Base-by-base conservation (phyloP, 1,140 invertebrate species). In the Apis florea region DNA sequence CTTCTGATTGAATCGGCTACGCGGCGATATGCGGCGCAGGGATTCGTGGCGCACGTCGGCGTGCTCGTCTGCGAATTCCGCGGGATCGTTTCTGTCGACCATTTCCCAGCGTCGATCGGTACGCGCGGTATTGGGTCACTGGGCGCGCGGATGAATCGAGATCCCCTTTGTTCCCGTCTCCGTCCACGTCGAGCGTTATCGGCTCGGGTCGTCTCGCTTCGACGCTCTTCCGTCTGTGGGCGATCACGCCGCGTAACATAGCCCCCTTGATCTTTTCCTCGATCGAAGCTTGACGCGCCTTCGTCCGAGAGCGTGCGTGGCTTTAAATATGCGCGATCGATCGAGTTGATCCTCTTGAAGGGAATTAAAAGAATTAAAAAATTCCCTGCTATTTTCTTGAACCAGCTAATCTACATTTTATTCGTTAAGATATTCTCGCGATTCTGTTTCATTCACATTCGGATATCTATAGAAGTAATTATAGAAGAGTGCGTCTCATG, bases 1-100 rank as follows among this genome's bases (percentile, higher is more conserved):
- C 89, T 84, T 90, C 85, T 90, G 90, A 92, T 92, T 89, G 90
- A 91, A 92, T 91, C 84, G 87, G 85, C 87, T 85, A 83, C 85
- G 84, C 54, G 19, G 59, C 78, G 83, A 81, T 86, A 83, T 83
- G 83, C 66, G 66, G 67, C 63, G 31, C 0, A 31, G 26, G 72
- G 71, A 81, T 87, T 66, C 74, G 58, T 51, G 76, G 72, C 51
- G 83, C 71, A 70, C 76, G 85, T 80, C 89, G 85, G 81, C 82
- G 82, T 69, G 78, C 56, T 61, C 85, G 85, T 61, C 79, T 83
- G 88, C 89, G 85, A 90, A 90, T 91, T 90, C 89, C 88, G 69
- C 88, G 84, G 88, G 89, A 87, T 85, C 77, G 82, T 82, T 87
- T 84, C 83, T 85, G 56, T 59, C 77, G 77, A 83, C 67, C 85